These are phyloP conservation scores for Rhynchophorus ferrugineus DNA, from an alignment of 1,140 invertebrate species.

Conservation along the genomic window DNA sequence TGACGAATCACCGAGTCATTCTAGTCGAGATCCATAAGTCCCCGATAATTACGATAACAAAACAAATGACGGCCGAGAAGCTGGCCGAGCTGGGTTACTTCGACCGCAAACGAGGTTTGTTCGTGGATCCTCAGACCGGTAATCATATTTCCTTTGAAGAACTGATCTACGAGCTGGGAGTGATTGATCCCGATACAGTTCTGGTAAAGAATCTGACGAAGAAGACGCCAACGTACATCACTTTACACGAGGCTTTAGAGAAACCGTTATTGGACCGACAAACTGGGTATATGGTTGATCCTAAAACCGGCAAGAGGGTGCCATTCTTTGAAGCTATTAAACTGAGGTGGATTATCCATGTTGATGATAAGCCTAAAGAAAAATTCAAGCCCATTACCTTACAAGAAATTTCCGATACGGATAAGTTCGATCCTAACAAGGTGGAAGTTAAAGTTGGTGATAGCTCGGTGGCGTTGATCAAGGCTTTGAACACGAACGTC, in stretches of 20 bases:
- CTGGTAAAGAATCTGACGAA: slow-evolving; percentile 69
- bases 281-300: slow-evolving; percentile 74
- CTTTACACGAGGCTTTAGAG: slow-evolving; percentile 66
- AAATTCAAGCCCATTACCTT: slow-evolving; percentile 45
- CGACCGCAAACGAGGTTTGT: slow-evolving; percentile 63
- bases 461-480: slow-evolving; percentile 53
- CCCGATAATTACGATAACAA: slow-evolving; percentile 45
- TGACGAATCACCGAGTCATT: slow-evolving; percentile 46
- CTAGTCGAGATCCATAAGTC: slow-evolving; percentile 37
- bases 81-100: slow-evolving; percentile 66
- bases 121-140: slow-evolving; percentile 69
- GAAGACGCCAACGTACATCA: slow-evolving; percentile 57
- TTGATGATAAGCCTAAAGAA: slow-evolving; percentile 44
- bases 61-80: slow-evolving; percentile 55
- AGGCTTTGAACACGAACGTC: slow-evolving; percentile 64
- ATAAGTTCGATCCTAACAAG: slow-evolving; percentile 54
- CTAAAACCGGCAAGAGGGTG: slow-evolving; percentile 68
- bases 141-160: slow-evolving; percentile 69
- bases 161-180: slow-evolving; percentile 61
- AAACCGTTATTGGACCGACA: slow-evolving; percentile 66
- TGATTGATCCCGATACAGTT: slow-evolving; percentile 68
- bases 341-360: slow-evolving; percentile 58
- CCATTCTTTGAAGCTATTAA: slow-evolving; percentile 80
- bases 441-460: slow-evolving; percentile 57
- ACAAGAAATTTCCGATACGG: slow-evolving; percentile 57